These are phyloP conservation scores for Pseudococcus longispinus DNA, from an alignment of 2,888 invertebrate genomes.

Conservation along the genomic window DNA sequence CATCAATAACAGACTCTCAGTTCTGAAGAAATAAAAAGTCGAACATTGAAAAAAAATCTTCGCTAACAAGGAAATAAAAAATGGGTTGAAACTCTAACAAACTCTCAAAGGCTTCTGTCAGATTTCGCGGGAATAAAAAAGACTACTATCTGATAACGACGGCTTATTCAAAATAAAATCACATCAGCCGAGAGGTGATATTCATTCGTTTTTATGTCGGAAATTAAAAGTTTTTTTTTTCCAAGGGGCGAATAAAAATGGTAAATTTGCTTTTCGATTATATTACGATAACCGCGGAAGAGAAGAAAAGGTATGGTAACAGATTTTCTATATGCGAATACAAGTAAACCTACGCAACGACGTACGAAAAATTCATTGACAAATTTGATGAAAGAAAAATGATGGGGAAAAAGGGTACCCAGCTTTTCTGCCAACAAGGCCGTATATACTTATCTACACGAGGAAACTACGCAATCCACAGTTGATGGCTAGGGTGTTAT, in stretches of 20 bases:
- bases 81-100: conserved; percentile 34
- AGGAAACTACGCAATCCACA: not conserved
- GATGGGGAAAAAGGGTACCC: not conserved
- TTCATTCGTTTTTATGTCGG: conserved; percentile 15
- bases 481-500: not conserved
- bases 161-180: conserved; percentile 31
- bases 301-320: not conserved
- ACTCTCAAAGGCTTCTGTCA: conserved; percentile 23
- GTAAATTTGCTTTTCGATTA: not conserved
- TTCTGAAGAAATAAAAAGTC: conserved; percentile 18
- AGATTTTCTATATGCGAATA: not conserved
- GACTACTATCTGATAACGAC: conserved; percentile 64
- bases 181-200: not conserved
- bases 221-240: not conserved
- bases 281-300: not conserved
- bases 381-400: conserved; percentile 7
- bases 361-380: not conserved
- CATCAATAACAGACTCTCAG: conserved; percentile 50
- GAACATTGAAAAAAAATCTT: conserved; percentile 30
- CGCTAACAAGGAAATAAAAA: conserved; percentile 44
- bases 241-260: not conserved
- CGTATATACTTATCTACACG: too few relatives aligned
- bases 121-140: conserved; percentile 24
- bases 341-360: not conserved
- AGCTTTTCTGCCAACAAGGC: not conserved